These are phyloP conservation scores for Rhinichthys klamathensis DNA, from an alignment of 2,113 vertebrate genomes.

Conservation along the genomic window DNA sequence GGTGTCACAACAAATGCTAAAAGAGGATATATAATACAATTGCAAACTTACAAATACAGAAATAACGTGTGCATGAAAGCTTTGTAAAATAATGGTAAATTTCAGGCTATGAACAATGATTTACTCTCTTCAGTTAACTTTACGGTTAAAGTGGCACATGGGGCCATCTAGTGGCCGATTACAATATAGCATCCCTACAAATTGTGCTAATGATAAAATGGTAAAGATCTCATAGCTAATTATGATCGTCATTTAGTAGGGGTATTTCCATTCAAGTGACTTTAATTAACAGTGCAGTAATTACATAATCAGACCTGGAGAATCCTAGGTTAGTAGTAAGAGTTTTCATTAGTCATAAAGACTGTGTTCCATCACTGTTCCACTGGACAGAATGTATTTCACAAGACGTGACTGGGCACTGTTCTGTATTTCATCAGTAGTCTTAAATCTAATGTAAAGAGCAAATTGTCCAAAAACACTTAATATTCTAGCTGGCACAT, in stretches of 20 bases:
- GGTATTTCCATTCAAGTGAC: background rate
- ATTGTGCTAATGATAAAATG: background rate
- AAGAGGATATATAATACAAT: background rate
- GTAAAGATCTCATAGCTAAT: background rate
- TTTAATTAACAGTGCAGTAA: background rate
- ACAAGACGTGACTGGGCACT: background rate
- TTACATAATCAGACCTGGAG: background rate
- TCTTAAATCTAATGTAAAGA: background rate
- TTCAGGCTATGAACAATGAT: background rate
- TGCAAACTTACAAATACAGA: background rate
- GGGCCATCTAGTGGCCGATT: conserved; percentile 23
- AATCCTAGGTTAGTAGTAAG: background rate
- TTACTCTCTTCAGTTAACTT: background rate
- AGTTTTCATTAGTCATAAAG: background rate
- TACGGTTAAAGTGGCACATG: background rate
- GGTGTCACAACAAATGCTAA: background rate
- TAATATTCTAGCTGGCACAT: background rate
- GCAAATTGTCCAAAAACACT: background rate
- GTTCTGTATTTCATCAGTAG: background rate
- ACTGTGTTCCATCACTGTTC: background rate
- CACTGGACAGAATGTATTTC: background rate
- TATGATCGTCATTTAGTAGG: background rate
- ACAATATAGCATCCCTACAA: background rate
- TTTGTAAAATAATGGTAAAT: background rate
- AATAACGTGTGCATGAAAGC: background rate